These are phyloP conservation scores for Gymnocypris eckloni DNA, from an alignment of 2,797 vertebrate species.

Conservation along the genomic window DNA sequence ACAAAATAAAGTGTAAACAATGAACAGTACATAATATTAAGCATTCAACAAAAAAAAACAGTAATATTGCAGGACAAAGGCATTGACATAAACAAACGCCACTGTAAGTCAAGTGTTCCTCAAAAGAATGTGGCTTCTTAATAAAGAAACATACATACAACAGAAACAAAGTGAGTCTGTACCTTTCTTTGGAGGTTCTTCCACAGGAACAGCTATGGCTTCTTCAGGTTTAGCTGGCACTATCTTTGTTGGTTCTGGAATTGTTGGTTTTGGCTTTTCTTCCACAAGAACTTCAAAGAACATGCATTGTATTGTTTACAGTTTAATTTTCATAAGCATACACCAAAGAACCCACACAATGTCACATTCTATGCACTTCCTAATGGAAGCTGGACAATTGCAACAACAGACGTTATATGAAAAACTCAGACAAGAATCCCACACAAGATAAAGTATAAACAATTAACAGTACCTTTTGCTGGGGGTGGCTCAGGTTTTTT, in stretches of 20 bases:
- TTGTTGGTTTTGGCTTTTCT: conserved; percentile 77
- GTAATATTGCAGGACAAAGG: conserved; percentile 27
- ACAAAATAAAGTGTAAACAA: conserved; percentile 12
- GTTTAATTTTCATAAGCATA: conserved; percentile 50
- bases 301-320: conserved; percentile 66
- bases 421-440: conserved; percentile 50
- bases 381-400: conserved; percentile 68
- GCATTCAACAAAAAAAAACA: not conserved
- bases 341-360: conserved; percentile 50
- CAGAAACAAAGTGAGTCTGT: conserved; percentile 63
- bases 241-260: conserved; percentile 56
- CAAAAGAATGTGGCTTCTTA: conserved; percentile 47
- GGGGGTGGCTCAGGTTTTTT: conserved; percentile 75
- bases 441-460: conserved; percentile 29
- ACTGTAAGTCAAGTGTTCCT: conserved; percentile 27
- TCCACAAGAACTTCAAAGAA: conserved; percentile 84
- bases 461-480: conserved; percentile 83
- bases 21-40: conserved; percentile 67
- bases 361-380: conserved; percentile 66
- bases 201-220: conserved; percentile 69
- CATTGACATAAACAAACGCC: conserved; percentile 19
- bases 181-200: conserved; percentile 84
- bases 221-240: conserved; percentile 56
- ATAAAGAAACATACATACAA: conserved; percentile 39
- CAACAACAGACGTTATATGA: conserved; percentile 35